Conservation (phyloP, 2,888 invertebrate genomes). For the Scaptodrosophila latifasciaeformis region DNA sequence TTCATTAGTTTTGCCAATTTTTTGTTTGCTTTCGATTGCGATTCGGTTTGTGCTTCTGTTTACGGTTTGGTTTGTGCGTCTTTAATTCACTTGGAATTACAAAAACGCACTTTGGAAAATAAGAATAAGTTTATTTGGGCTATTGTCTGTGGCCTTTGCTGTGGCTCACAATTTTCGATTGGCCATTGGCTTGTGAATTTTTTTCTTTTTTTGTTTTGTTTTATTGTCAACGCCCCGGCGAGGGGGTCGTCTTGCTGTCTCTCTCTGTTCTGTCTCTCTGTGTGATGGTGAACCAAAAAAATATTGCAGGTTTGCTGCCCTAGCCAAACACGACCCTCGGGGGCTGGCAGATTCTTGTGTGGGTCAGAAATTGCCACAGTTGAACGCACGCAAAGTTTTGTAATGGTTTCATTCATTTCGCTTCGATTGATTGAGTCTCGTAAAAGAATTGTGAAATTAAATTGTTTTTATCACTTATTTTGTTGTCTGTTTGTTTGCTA, state of each 20-base stretch:
- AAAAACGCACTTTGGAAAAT: slow-evolving; percentile 51
- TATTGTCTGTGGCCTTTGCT: slow-evolving; percentile 59
- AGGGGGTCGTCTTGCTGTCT: no score
- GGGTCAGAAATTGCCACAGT: slow-evolving; percentile 55
- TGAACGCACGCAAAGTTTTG: slow-evolving; percentile 61
- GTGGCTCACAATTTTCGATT: slow-evolving; percentile 30
- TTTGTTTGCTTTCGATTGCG: neutral
- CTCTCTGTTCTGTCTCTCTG: slow-evolving; percentile 27
- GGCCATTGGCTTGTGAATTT: slow-evolving; percentile 41
- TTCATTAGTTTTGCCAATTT: slow-evolving; percentile 44
- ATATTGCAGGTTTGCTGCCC: slow-evolving; percentile 44
- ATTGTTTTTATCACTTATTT: slow-evolving; percentile 72
- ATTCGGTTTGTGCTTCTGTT: slow-evolving; percentile 47
- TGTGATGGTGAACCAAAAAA: slow-evolving; percentile 58
- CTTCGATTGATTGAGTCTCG: slow-evolving; percentile 46
- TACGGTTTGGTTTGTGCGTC: slow-evolving; percentile 43
- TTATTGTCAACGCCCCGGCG: slow-evolving; percentile 47
- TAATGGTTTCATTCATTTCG: slow-evolving; percentile 44
- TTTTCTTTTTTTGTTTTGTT: slow-evolving; percentile 37
- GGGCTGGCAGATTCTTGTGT: neutral
- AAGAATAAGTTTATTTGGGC: slow-evolving; percentile 67
- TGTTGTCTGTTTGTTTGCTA: slow-evolving; percentile 30
- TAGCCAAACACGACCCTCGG: neutral
- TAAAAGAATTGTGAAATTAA: slow-evolving; percentile 63
- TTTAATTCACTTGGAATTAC: slow-evolving; percentile 62